Percentiles rank a stretch among this genome's conserved stretches.
These are phyloP conservation scores for Mylabris sibirica DNA, from an alignment of 2,888 invertebrate species.

Conservation along the genomic window DNA sequence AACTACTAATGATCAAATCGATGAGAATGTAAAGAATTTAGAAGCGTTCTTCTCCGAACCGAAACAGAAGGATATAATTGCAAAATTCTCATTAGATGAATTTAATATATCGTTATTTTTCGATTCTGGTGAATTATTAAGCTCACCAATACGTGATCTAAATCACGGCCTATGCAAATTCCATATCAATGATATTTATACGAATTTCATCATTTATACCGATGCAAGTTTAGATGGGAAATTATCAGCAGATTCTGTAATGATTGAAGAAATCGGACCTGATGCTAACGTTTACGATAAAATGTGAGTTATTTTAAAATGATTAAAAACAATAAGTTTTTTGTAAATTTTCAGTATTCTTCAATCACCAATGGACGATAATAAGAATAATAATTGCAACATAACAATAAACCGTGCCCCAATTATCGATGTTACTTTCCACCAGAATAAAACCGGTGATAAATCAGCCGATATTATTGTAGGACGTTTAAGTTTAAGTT, in stretches of 20 bases:
- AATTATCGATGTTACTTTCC: conserved; percentile 74
- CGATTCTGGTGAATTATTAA: conserved; percentile 77
- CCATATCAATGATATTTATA: conserved; percentile 72
- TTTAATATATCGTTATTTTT: conserved; percentile 75
- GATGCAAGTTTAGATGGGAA: conserved; percentile 75
- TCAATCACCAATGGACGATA: conserved; percentile 69
- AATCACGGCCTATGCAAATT: conserved; percentile 76
- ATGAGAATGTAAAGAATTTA: conserved; percentile 68
- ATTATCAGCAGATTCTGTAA: conserved; percentile 72
- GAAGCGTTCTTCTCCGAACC: conserved; percentile 79
- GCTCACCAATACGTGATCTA: conserved; percentile 76
- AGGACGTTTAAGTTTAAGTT: conserved; percentile 75
- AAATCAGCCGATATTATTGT: conserved; percentile 73
- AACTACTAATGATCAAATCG: conserved; percentile 30
- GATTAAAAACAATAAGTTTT: no score
- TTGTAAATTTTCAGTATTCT: conserved; percentile 69
- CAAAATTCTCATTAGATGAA: conserved; percentile 74
- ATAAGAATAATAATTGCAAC: conserved; percentile 64
- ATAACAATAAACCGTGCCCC: conserved; percentile 73
- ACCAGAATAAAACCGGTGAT: conserved; percentile 69
- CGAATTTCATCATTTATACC: conserved; percentile 71
- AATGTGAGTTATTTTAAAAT: conserved; percentile 61
- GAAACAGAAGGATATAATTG: conserved; percentile 67
- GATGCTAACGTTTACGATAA: conserved; percentile 69
- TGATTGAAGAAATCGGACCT: conserved; percentile 77